Conservation (phyloP, 2,797 vertebrate species). For the Delichon dasypus region DNA sequence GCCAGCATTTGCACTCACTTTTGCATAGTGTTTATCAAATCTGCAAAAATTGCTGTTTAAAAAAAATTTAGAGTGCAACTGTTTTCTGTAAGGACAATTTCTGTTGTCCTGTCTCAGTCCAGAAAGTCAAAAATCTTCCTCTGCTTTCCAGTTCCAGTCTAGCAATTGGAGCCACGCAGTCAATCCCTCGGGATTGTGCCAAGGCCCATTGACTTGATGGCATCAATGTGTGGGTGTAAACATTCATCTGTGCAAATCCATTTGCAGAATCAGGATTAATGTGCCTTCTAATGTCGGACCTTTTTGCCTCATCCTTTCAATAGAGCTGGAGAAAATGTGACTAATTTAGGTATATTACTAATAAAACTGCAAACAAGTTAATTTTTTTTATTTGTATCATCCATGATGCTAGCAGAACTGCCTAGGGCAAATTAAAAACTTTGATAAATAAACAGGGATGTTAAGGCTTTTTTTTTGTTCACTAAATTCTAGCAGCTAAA, state of each 20-base stretch:
- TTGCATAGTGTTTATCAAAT: neutral
- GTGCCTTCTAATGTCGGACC: neutral
- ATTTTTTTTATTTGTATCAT: neutral
- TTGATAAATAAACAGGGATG: neutral
- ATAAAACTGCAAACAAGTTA: neutral
- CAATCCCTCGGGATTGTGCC: neutral
- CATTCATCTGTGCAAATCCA: neutral
- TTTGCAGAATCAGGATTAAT: neutral
- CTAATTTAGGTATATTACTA: neutral
- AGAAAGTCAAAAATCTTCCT: neutral
- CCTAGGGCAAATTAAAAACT: slow-evolving; percentile 11
- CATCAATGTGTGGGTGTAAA: neutral
- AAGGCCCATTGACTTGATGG: neutral
- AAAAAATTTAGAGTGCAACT: neutral
- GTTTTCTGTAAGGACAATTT: neutral
- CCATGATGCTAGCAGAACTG: slow-evolving; percentile 1
- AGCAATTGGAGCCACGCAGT: neutral
- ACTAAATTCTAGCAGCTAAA: neutral
- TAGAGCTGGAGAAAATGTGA: neutral
- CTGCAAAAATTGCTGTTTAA: neutral
- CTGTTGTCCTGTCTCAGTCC: neutral
- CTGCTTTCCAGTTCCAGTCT: neutral
- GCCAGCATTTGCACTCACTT: neutral
- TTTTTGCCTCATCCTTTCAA: slow-evolving; percentile 1
- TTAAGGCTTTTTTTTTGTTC: neutral